Evolutionary conservation across 2,113 vertebrate species (phyloP).

Genomic region (Sturnira hondurensis): DNA sequence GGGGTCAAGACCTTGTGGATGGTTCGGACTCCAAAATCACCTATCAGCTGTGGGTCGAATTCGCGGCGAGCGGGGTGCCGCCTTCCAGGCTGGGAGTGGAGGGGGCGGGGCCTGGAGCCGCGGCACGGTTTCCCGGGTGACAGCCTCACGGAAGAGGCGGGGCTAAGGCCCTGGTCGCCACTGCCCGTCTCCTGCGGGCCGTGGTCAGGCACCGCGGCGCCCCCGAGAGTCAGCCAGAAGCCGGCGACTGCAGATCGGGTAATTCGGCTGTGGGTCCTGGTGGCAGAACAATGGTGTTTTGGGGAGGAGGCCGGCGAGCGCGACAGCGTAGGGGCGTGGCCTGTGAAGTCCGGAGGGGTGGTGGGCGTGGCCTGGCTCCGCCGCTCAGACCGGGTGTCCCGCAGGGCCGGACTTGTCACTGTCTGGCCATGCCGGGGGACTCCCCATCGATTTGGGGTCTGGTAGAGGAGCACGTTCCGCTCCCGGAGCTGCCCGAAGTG

Average conservation of each 20-base stretch:
- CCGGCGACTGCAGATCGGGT: not conserved
- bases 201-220: not conserved
- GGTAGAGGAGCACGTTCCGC: constrained; percentile 80
- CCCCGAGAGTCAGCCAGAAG: not conserved
- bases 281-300: not conserved
- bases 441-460: constrained; percentile 84
- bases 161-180: not conserved
- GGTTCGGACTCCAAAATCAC: not conserved
- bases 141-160: not conserved
- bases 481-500: constrained; percentile 82
- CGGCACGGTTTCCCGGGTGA: constrained; percentile 55
- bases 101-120: not conserved
- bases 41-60: fast-evolving
- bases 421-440: not conserved
- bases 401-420: not conserved
- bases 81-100: not conserved
- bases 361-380: not conserved
- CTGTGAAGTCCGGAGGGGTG: not conserved
- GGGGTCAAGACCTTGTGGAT: not conserved
- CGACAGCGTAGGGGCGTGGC: not conserved
- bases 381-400: not conserved
- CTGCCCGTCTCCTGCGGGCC: not conserved
- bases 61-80: fast-evolving
- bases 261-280: not conserved
- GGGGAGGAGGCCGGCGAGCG: no score